Evolutionary conservation across 2,888 invertebrate genomes (phyloP), one percentile per base, ranked within the genome.

Genomic region (Melanchra persicariae): DNA sequence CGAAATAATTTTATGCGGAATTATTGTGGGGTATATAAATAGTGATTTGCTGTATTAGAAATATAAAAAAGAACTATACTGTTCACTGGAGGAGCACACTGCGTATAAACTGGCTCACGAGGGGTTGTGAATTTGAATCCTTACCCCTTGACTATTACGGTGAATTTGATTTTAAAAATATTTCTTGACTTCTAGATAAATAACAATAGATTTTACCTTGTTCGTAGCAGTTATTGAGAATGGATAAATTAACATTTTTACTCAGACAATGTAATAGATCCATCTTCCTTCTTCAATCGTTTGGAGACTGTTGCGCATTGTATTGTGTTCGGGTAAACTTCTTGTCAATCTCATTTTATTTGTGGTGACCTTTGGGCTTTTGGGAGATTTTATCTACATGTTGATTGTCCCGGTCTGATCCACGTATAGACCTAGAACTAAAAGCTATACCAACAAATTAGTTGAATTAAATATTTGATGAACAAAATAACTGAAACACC

Each of bases 1-100:
- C 2, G 19, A 76, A 24, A 57, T 76, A 64, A 77, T 60, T 65
- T 58, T 81, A 79, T 68, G 76, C 82, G 79, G 59, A 74, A 70
- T 72, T 67, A 62, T 76, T 70, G 34, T 55, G 62, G 62, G 51
- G 54, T 37, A 34, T 61, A 54, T 34, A 63, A 59, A 65, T n/a
- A 59, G 59, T 59, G 52, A 77, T 81, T 57, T 76, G 40, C 10
- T 62, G 64, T 51, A 61, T 75, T 75, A 74, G 75, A 70, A 64
- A 65, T 55, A 40, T 47, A 51, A 70, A 37, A 65, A 62, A 51
- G 51, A 75, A 22, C 5, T 17, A 45, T 54, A 57, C n/a, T 40
- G 52, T 59, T 40, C 49, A 17, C 15, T 45, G 15, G 26, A 74
- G 57, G 17, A 52, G 40, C 30, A 24, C 12, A 51, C 19, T 69